phyloP scores from a whole-genome alignment of 2,888 invertebrate genomes.

The Acronicta psi region DNA sequence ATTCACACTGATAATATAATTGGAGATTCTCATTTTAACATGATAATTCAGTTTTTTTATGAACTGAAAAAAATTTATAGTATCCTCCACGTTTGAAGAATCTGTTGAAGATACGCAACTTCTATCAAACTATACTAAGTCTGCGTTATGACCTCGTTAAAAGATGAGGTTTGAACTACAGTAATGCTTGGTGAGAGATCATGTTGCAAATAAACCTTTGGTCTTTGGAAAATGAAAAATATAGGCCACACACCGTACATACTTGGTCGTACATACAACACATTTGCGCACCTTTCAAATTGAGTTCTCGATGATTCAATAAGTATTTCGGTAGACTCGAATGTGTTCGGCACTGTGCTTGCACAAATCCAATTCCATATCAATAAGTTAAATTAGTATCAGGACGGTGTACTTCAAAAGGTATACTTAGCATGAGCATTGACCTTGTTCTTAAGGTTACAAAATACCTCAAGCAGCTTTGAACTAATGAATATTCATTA shows the following conservation, averaged over 20 bases:
- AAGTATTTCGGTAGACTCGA: constrained; percentile 30
- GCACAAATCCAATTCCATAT: constrained; percentile 25
- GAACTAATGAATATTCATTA: constrained; percentile 29
- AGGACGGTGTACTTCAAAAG: background rate
- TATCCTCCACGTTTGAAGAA: too few relatives aligned
- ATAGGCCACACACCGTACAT: constrained; percentile 5
- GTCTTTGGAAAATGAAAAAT: constrained; percentile 3
- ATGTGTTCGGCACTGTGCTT: constrained; percentile 25
- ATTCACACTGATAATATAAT: background rate
- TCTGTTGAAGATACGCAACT: too few relatives aligned
- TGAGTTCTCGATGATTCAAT: constrained; percentile 39
- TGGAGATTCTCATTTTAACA: background rate
- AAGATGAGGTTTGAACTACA: too few relatives aligned
- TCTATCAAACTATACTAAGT: too few relatives aligned
- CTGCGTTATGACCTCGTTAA: too few relatives aligned
- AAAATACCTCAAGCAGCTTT: constrained; percentile 13
- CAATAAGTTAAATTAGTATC: constrained; percentile 10
- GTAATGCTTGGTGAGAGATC: too few relatives aligned
- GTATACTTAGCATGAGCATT: background rate
- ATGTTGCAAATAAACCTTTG: constrained; percentile 10
- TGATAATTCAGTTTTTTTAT: background rate
- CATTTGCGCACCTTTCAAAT: constrained; percentile 22
- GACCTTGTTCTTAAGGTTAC: constrained; percentile 21
- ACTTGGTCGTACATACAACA: background rate
- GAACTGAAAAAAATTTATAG: background rate